A percentile compares a stretch with the other conserved stretches of the same genome.
Evolutionary conservation across 2,113 vertebrate genomes (phyloP).

Genomic region (Ochotona princeps): DNA sequence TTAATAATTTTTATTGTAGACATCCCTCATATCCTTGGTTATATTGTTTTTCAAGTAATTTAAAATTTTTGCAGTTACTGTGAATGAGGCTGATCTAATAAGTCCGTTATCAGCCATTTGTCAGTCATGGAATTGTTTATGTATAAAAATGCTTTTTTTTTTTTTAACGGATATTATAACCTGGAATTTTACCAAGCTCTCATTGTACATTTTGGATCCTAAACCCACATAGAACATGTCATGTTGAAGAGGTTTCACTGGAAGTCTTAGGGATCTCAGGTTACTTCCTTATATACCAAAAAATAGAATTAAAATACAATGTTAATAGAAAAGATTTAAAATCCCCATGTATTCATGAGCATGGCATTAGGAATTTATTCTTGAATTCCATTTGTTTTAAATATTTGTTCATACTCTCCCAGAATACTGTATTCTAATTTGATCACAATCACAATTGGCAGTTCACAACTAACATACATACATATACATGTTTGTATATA

Average conservation of each 20-base stretch:
- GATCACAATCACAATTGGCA: background rate
- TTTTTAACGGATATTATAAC: no score
- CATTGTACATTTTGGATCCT: background rate
- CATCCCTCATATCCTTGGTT: no score
- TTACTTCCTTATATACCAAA: background rate
- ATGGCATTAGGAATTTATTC: conserved; percentile 52
- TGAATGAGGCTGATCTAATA: no score
- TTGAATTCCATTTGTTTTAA: background rate
- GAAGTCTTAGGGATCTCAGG: background rate
- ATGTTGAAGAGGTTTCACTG: background rate
- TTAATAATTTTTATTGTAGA: no score
- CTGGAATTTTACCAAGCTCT: no score
- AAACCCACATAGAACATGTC: background rate
- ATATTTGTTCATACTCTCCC: conserved; percentile 39
- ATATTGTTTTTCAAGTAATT: no score
- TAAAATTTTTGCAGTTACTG: no score
- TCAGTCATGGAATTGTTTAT: no score
- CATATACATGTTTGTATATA: background rate
- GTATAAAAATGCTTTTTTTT: no score
- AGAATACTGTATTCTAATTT: conserved; percentile 67
- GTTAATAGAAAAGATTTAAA: conserved; percentile 61
- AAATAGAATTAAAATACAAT: background rate
- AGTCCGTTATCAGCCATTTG: no score
- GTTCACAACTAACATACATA: background rate
- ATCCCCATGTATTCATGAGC: conserved; percentile 43